Base-by-base conservation (phyloP, 2,888 invertebrate genomes). In the Acholoe squamosa region DNA sequence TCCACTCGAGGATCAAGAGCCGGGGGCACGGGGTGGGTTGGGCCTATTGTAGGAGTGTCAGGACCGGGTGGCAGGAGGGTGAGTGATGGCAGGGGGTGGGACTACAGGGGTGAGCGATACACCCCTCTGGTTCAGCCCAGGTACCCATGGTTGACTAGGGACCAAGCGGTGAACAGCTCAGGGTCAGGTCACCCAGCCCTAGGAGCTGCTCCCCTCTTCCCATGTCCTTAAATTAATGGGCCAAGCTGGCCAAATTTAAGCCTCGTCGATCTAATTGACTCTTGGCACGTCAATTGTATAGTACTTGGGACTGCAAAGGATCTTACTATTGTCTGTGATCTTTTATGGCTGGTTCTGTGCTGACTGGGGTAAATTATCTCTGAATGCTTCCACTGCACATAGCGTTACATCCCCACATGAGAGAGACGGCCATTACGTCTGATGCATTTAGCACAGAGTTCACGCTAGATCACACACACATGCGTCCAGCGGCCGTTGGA, bases 41-140 rank as follows among this genome's bases (percentile, higher is more conserved):
- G 22, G 43, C 80, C 25, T 28, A 34, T 80, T 80, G 80, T 80
- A 14, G 16, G 14, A 22, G 80, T 43, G 80, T 80, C 80, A 80
- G 80, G 80, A 34, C 33, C 25, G 80, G 43, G 80, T 33, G 14
- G 43, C 14, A 34, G 80, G n/a, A 33, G 80, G 80, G 33, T 80
- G 80, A 80, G 80, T 80, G 80, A 80, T 80, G 80, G 80, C 80
- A 80, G 43, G 33, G 34, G 80, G 80, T n/a, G 80, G 33, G 80
- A n/a, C 43, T 16, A 43, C 34, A 19, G 22, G 34, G 80, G 80
- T 80, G 80, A 34, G 43, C 12, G 71, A 71, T 71, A 28, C 71
- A 71, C 71, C 71, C 71, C 71, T n/a, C 28, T 25, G 71, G 71
- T 14, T 14, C 71, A 5, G 28, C 71, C 14, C 71, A 71, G 71